phyloP scores from a whole-genome alignment of 2,797 vertebrate genomes.

The Bovichtus variegatus region DNA sequence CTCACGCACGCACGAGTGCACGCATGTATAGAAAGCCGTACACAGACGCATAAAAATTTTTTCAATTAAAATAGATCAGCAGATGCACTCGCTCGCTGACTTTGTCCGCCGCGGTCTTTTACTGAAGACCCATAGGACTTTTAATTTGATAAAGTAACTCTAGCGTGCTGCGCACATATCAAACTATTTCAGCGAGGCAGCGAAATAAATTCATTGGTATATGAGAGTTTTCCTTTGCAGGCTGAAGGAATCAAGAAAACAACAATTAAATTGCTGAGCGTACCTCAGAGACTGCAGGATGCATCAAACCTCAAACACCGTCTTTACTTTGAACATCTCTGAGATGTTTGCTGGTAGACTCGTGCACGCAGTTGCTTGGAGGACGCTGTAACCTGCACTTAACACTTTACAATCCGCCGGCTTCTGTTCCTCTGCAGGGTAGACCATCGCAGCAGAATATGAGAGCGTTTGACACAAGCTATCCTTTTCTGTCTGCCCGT shows the following conservation, averaged over 20 bases:
- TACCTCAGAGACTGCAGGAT: constrained; percentile 24
- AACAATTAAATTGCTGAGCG: constrained; percentile 47
- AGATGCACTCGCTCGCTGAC: constrained; percentile 17
- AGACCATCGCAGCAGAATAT: constrained; percentile 6
- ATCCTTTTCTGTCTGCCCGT: constrained; percentile 4
- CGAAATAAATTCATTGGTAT: constrained; percentile 27
- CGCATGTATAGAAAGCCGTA: no score
- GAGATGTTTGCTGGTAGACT: constrained; percentile 23
- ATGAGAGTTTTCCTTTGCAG: constrained; percentile 19
- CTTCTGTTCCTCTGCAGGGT: constrained; percentile 17
- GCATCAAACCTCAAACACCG: constrained; percentile 33
- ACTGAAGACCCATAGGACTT: no score
- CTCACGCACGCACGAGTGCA: constrained; percentile 21
- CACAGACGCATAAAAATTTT: constrained; percentile 25
- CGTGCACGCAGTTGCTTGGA: constrained; percentile 13
- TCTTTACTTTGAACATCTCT: constrained; percentile 49
- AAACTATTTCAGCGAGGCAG: constrained; percentile 34
- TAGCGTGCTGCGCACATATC: constrained; percentile 29
- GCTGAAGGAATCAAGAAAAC: constrained; percentile 46
- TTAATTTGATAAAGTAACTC: constrained; percentile 62
- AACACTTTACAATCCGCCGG: constrained; percentile 20
- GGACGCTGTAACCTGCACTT: constrained; percentile 30
- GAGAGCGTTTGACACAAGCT: constrained; percentile 11
- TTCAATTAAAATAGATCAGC: constrained; percentile 38
- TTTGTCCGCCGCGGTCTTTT: constrained; percentile 3